phyloP scores from a whole-genome alignment of 1,140 invertebrate genomes.

The Drosophila yakuba region DNA sequence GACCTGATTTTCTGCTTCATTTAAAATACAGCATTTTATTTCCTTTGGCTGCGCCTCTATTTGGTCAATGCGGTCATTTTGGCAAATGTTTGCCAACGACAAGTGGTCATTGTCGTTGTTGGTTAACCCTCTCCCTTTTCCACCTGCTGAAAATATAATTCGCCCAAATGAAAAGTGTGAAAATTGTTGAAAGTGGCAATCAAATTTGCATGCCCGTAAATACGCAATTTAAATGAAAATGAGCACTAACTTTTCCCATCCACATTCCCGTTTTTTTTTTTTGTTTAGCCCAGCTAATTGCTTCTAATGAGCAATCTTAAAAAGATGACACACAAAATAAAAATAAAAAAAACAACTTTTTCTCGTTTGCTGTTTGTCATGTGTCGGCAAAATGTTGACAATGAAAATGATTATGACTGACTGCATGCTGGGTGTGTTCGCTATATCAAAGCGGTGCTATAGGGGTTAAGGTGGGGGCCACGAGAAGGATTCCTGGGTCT shows the following conservation, averaged over 20 bases:
- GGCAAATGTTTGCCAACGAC: constrained; percentile 70
- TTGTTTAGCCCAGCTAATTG: constrained; percentile 53
- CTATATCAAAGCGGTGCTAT: constrained; percentile 13
- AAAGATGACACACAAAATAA: constrained; percentile 50
- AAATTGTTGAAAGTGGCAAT: constrained; percentile 57
- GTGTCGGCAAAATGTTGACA: constrained; percentile 78
- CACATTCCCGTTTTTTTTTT: constrained; percentile 19
- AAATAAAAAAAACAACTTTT: constrained; percentile 42
- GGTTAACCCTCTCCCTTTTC: not conserved
- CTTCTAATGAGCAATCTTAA: constrained; percentile 68
- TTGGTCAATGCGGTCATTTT: constrained; percentile 56
- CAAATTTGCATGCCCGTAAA: constrained; percentile 78
- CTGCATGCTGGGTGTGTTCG: constrained; percentile 44
- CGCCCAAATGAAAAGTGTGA: constrained; percentile 26
- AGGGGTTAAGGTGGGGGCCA: constrained; percentile 6
- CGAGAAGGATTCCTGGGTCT: not conserved
- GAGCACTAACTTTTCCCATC: constrained; percentile 34
- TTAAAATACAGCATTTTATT: constrained; percentile 28
- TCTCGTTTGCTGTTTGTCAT: constrained; percentile 66
- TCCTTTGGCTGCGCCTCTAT: constrained; percentile 31
- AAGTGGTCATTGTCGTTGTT: constrained; percentile 75
- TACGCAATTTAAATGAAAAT: constrained; percentile 70
- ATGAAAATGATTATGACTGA: constrained; percentile 81
- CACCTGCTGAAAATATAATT: constrained; percentile 44
- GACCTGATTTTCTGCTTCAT: not conserved